These are phyloP conservation scores for Cheilosia vernalis DNA, from an alignment of 2,888 invertebrate genomes.

Conservation along the genomic window DNA sequence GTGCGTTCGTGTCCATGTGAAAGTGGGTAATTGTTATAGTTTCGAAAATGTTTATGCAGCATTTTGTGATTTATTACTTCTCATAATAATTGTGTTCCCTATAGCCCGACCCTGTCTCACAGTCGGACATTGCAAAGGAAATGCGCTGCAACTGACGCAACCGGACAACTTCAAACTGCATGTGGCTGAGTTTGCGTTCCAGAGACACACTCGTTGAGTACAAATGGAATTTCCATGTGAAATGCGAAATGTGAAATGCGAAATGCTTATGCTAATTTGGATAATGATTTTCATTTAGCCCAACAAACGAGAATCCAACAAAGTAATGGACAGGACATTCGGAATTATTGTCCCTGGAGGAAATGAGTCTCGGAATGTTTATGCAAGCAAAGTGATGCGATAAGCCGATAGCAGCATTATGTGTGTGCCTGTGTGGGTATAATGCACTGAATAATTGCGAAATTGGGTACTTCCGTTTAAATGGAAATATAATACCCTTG, in stretches of 20 bases:
- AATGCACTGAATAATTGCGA: slow-evolving; percentile 34
- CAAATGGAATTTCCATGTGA: slow-evolving; percentile 27
- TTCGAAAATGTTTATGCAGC: slow-evolving; percentile 48
- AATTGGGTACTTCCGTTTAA: slow-evolving; percentile 37
- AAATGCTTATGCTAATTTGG: slow-evolving; percentile 54
- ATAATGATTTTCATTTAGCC: slow-evolving; percentile 43
- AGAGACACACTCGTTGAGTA: not conserved
- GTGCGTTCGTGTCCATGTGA: slow-evolving; percentile 34
- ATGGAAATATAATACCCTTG: slow-evolving; percentile 1
- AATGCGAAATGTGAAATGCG: slow-evolving; percentile 39
- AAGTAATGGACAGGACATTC: slow-evolving; percentile 41
- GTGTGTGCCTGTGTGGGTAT: not conserved
- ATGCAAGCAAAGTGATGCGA: slow-evolving; percentile 40
- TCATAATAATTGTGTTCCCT: slow-evolving; percentile 30
- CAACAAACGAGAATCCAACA: slow-evolving; percentile 29
- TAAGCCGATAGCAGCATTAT: slow-evolving; percentile 3
- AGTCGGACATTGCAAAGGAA: slow-evolving; percentile 36
- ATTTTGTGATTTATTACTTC: slow-evolving; percentile 53
- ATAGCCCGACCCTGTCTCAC: not conserved
- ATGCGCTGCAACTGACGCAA: slow-evolving; percentile 33
- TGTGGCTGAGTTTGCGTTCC: not conserved
- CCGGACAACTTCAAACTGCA: slow-evolving; percentile 31
- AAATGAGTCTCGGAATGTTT: slow-evolving; percentile 37
- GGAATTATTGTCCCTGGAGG: slow-evolving; percentile 28
- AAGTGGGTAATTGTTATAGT: slow-evolving; percentile 40